A percentile compares a stretch with the other conserved stretches of the same genome.
These are phyloP conservation scores for Cyanoramphus novaezelandiae DNA, from an alignment of 2,113 vertebrate species.

Conservation along the genomic window DNA sequence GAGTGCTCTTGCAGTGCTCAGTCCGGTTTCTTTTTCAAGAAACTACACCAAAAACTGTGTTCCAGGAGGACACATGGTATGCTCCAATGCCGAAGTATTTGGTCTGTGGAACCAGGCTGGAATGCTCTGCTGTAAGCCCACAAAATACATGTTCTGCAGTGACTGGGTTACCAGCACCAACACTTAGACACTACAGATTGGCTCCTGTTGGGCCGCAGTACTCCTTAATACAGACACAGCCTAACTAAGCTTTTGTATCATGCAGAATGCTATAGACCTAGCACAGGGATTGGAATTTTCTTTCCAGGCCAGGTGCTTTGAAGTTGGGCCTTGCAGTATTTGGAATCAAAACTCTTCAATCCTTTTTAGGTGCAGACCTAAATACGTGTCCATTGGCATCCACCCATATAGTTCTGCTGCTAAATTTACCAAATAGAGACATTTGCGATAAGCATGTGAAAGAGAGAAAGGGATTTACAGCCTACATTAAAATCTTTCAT, in stretches of 20 bases:
- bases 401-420: background rate
- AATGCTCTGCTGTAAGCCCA: background rate
- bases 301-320: background rate
- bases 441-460: background rate
- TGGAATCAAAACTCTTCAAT: background rate
- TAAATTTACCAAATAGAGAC: background rate
- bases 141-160: background rate
- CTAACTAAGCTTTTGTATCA: background rate
- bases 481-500: constrained; percentile 46
- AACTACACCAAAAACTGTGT: background rate
- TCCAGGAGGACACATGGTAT: background rate
- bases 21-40: background rate
- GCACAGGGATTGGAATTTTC: background rate
- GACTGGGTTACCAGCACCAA: background rate
- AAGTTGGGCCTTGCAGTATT: background rate
- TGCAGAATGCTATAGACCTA: background rate
- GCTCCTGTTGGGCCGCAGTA: background rate
- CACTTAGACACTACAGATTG: background rate
- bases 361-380: background rate
- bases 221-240: background rate
- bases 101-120: background rate
- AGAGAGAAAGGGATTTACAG: background rate
- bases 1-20: background rate
- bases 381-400: background rate
- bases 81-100: background rate